Conservation (phyloP, 2,888 invertebrate species). For the Scrobipalpa costella region DNA sequence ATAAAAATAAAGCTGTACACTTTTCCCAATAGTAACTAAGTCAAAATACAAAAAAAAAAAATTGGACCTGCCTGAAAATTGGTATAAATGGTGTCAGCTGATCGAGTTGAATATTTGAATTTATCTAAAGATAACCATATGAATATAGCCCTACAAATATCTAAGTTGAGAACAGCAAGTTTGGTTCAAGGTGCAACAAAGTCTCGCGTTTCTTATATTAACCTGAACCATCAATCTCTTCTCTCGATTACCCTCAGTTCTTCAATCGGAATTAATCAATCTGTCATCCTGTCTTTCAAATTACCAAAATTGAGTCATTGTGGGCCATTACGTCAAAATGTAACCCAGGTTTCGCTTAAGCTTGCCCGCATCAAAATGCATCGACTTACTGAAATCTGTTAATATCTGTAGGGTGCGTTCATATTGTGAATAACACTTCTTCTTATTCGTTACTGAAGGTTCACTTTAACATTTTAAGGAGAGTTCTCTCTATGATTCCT, state of each 20-base stretch:
- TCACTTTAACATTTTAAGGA: not conserved
- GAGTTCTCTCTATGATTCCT: not conserved
- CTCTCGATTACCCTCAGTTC: not conserved
- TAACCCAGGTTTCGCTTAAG: constrained; percentile 15
- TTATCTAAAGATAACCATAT: no score
- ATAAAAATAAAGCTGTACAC: no score
- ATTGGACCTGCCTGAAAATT: no score
- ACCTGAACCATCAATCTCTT: not conserved
- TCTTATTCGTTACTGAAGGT: no score
- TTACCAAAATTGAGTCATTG: constrained; percentile 58
- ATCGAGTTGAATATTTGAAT: no score
- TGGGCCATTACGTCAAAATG: constrained; percentile 44
- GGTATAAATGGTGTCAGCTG: no score
- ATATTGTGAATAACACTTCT: not conserved
- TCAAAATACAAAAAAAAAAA: no score
- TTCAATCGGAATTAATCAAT: constrained; percentile 48
- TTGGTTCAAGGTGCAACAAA: no score
- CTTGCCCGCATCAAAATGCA: constrained; percentile 40
- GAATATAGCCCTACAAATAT: no score
- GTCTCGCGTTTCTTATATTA: no score
- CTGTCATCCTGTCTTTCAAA: constrained; percentile 43
- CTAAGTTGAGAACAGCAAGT: no score
- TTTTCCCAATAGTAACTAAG: no score
- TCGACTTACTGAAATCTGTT: constrained; percentile 38
- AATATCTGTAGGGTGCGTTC: constrained; percentile 2